phyloP scores from a whole-genome alignment of 2,888 invertebrate genomes.

The Diloba caeruleocephala region DNA sequence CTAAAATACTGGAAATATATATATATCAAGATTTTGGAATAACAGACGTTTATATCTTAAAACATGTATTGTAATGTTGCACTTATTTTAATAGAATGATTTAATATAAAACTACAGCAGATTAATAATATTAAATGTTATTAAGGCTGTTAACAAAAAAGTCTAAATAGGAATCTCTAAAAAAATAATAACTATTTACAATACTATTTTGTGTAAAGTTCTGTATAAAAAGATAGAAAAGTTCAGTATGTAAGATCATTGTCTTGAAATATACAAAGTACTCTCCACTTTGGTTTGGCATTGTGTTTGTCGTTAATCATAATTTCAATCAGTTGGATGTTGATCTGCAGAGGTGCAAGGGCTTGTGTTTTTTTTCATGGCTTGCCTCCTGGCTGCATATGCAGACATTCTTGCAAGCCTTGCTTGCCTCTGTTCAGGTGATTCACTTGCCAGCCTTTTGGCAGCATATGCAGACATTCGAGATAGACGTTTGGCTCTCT shows the following conservation, averaged over 20 bases:
- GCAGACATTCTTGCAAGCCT: slow-evolving; percentile 81
- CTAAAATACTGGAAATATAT: too few relatives aligned
- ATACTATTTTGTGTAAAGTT: slow-evolving; percentile 33
- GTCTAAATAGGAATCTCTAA: slow-evolving; percentile 20
- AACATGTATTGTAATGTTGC: slow-evolving; percentile 48
- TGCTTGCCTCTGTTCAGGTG: slow-evolving; percentile 75
- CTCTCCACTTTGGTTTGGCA: slow-evolving; percentile 63
- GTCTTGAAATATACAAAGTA: slow-evolving; percentile 27
- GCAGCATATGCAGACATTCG: slow-evolving; percentile 86
- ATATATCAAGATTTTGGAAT: too few relatives aligned
- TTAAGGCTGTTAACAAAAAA: slow-evolving; percentile 23
- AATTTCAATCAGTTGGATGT: slow-evolving; percentile 30
- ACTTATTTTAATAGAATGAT: slow-evolving; percentile 29
- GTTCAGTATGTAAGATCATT: slow-evolving; percentile 29
- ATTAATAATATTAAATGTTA: slow-evolving; percentile 21
- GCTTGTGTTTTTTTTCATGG: slow-evolving; percentile 66
- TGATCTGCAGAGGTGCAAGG: slow-evolving; percentile 25
- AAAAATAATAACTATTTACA: slow-evolving; percentile 27
- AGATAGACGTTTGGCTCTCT: slow-evolving; percentile 76
- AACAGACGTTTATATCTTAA: slow-evolving; percentile 18
- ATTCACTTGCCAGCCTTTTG: slow-evolving; percentile 78
- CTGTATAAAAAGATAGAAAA: slow-evolving; percentile 43
- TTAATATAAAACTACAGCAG: slow-evolving; percentile 32
- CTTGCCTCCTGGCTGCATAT: slow-evolving; percentile 80
- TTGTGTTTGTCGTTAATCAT: slow-evolving; percentile 31